A percentile compares a stretch with the other conserved stretches of the same genome.
Evolutionary conservation across 2,797 vertebrate species (phyloP).

Genomic region (Leptoclinus maculatus): DNA sequence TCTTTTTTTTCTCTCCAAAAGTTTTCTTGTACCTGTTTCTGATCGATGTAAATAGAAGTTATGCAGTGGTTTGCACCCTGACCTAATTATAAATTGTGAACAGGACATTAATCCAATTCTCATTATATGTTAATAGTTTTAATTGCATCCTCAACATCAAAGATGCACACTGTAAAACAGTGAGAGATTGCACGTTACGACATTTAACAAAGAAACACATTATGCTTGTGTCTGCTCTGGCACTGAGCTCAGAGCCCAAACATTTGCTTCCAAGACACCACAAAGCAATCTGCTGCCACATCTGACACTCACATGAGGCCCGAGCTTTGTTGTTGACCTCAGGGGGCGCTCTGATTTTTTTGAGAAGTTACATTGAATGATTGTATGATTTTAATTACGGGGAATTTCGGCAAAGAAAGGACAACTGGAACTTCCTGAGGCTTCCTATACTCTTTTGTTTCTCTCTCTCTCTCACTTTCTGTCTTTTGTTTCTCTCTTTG

Average conservation of each 20-base stretch:
- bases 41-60: slow-evolving; percentile 7
- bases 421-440: slow-evolving; percentile 57
- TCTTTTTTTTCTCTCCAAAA: neutral
- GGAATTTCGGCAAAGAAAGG: slow-evolving; percentile 61
- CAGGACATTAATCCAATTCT: neutral
- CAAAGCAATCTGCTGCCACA: slow-evolving; percentile 77
- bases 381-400: slow-evolving; percentile 77
- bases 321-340: slow-evolving; percentile 73
- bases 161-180: slow-evolving; percentile 40
- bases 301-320: slow-evolving; percentile 76
- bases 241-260: slow-evolving; percentile 67
- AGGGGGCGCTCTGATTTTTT: slow-evolving; percentile 53
- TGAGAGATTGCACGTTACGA: slow-evolving; percentile 19
- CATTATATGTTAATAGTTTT: neutral
- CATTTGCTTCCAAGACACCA: slow-evolving; percentile 62
- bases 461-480: neutral
- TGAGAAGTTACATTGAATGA: slow-evolving; percentile 61
- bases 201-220: slow-evolving; percentile 51
- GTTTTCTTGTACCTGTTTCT: slow-evolving; percentile 6
- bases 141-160: slow-evolving; percentile 31
- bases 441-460: neutral
- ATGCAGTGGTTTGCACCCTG: neutral
- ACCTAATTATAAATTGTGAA: neutral
- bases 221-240: slow-evolving; percentile 33
- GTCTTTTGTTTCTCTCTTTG: neutral